These are phyloP conservation scores for Myotis myotis DNA, from an alignment of 2,797 vertebrate species.

Conservation along the genomic window DNA sequence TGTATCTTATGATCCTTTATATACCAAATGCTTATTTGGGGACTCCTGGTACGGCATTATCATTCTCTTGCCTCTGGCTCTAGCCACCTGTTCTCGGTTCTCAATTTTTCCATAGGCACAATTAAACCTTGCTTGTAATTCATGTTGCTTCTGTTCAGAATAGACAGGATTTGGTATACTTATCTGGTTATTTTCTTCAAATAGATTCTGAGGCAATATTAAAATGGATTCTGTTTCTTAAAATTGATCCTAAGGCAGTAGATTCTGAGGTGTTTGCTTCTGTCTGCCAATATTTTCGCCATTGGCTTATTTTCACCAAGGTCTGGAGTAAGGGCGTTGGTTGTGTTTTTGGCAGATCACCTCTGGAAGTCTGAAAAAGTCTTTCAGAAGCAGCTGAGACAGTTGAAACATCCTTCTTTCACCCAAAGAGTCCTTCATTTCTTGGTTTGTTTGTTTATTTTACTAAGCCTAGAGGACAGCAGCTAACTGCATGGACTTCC, in stretches of 20 bases:
- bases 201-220: neutral
- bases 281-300: neutral
- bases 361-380: neutral
- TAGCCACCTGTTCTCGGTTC: constrained; percentile 30
- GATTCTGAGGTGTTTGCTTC: neutral
- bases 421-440: neutral
- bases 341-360: neutral
- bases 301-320: neutral
- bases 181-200: neutral
- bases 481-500: neutral
- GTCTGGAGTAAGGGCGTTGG: neutral
- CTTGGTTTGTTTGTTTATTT: neutral
- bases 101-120: neutral
- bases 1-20: constrained; percentile 23
- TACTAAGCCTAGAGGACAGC: neutral
- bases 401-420: neutral
- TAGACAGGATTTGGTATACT: neutral
- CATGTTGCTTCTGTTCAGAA: neutral
- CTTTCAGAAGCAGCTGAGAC: neutral
- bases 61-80: constrained; percentile 33
- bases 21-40: constrained; percentile 21
- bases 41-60: neutral
- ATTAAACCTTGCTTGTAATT: neutral
- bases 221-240: neutral
- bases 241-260: neutral